Evolutionary conservation across 2,888 invertebrate genomes (phyloP).

Genomic region (Tetragonula carbonaria): DNA sequence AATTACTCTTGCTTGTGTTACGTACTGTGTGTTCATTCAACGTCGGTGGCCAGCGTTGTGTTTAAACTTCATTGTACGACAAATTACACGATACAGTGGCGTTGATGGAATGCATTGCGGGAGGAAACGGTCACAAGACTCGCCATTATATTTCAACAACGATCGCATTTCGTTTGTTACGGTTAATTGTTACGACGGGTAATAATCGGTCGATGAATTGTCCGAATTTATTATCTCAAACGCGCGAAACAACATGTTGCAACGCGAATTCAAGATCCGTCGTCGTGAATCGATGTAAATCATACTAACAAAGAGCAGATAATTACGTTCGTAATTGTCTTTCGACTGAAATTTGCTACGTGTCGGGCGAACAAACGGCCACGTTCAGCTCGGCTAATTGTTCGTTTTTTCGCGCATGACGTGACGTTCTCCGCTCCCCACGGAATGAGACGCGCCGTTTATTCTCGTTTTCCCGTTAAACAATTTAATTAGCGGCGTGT

Average conservation of each 20-base stretch:
- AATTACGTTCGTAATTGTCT: neutral
- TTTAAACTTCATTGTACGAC: neutral
- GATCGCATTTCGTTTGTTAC: neutral
- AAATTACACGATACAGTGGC: neutral
- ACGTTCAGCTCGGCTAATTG: constrained; percentile 19
- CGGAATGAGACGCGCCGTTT: constrained; percentile 40
- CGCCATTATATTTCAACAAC: too few relatives aligned
- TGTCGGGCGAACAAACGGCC: neutral
- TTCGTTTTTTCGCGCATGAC: constrained; percentile 2
- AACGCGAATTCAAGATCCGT: too few relatives aligned
- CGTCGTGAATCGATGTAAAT: too few relatives aligned
- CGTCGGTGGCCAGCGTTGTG: neutral
- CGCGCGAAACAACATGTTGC: too few relatives aligned
- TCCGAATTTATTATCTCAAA: neutral
- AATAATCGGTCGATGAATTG: neutral
- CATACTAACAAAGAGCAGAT: neutral
- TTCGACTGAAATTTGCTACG: neutral
- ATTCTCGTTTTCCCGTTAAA: constrained; percentile 57
- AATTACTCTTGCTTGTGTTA: neutral
- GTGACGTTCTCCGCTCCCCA: constrained; percentile 17
- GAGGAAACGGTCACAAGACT: neutral
- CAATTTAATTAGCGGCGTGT: constrained; percentile 62
- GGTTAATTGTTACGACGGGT: neutral
- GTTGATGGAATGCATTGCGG: neutral
- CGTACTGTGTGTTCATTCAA: neutral